Conservation (phyloP, 1,140 invertebrate species). For the Chionoecetes opilio region DNA sequence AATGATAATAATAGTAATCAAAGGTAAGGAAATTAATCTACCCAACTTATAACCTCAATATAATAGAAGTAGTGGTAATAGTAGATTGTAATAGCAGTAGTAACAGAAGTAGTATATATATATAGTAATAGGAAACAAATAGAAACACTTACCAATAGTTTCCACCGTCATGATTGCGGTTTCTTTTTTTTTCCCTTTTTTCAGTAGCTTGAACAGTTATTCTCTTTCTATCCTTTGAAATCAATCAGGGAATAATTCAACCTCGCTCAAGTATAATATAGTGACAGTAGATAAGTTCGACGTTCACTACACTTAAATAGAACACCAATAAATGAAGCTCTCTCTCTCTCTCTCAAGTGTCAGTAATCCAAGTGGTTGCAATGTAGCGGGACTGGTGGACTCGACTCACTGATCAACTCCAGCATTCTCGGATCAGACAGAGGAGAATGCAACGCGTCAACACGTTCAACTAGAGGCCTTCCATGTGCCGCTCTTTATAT, state of each 20-base stretch:
- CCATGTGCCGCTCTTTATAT: neutral
- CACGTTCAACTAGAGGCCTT: neutral
- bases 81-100: too few species aligned
- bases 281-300: neutral
- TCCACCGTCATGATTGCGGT: constrained; percentile 47
- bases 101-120: neutral
- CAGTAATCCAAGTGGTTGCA: neutral
- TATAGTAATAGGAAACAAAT: neutral
- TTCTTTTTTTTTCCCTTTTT: neutral
- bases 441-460: neutral
- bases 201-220: too few species aligned
- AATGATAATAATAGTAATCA: too few species aligned
- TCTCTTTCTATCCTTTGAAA: neutral
- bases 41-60: too few species aligned
- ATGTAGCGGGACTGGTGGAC: neutral
- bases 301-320: too few species aligned
- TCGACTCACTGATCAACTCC: neutral
- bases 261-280: neutral
- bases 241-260: too few species aligned
- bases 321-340: too few species aligned
- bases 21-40: too few species aligned
- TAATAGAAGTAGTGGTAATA: too few species aligned
- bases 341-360: neutral
- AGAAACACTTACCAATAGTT: constrained; percentile 30
- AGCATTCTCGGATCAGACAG: neutral